Conservation (phyloP, 2,888 invertebrate genomes). For the Parascotia fuliginaria region DNA sequence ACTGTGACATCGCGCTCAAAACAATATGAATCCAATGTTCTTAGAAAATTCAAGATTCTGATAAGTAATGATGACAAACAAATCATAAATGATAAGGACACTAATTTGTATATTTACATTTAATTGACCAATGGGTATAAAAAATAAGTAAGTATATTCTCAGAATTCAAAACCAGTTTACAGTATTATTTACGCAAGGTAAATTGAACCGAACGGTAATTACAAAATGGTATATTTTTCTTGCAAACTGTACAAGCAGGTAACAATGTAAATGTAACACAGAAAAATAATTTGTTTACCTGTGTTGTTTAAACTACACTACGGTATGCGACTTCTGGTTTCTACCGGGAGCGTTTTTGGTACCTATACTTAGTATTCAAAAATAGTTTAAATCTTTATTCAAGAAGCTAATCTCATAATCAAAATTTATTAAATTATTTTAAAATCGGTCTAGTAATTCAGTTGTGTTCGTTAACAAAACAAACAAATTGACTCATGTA, state of each 20-base stretch:
- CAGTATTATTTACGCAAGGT: background rate
- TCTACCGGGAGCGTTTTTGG: too few species aligned
- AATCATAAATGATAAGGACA: background rate
- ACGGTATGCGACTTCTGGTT: too few species aligned
- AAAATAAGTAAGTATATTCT: constrained; percentile 10
- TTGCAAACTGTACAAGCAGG: background rate
- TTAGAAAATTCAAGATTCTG: background rate
- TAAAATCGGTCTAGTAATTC: too few species aligned
- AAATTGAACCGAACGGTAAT: background rate
- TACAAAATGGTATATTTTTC: background rate
- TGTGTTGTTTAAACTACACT: too few species aligned
- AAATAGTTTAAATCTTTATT: too few species aligned
- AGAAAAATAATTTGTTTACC: too few species aligned
- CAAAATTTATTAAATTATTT: too few species aligned
- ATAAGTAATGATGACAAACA: background rate
- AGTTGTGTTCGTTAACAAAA: too few species aligned
- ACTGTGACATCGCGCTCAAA: too few species aligned
- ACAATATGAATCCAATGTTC: background rate
- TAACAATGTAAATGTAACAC: background rate
- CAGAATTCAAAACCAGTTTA: background rate
- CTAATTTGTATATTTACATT: background rate
- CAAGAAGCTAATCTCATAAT: too few species aligned
- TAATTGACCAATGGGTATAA: background rate
- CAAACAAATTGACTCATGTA: too few species aligned
- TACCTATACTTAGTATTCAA: too few species aligned